phyloP scores from a whole-genome alignment of 2,888 invertebrate species.

The Tridacna gigas region DNA sequence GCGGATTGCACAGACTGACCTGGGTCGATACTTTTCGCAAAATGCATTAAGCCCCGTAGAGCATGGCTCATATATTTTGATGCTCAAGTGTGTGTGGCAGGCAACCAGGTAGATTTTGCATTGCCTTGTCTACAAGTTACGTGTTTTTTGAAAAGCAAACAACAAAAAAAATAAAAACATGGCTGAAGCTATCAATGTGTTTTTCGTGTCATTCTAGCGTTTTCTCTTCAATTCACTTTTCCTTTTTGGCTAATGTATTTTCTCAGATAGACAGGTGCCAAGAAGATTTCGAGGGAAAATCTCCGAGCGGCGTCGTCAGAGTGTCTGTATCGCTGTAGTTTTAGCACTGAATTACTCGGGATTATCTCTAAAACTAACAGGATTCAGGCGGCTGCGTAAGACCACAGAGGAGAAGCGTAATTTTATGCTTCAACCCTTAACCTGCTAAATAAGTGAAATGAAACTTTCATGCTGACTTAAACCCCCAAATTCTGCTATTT shows the following conservation, averaged over 20 bases:
- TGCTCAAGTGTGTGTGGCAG: slow-evolving; percentile 10
- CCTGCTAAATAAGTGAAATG: background rate
- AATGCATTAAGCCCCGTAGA: too few relatives aligned
- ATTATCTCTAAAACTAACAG: slow-evolving; percentile 25
- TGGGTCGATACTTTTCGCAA: too few relatives aligned
- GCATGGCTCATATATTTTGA: too few relatives aligned
- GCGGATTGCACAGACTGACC: too few relatives aligned
- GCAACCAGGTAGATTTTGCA: slow-evolving; percentile 8
- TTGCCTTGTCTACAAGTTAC: slow-evolving; percentile 10
- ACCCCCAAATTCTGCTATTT: too few relatives aligned
- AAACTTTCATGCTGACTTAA: too few relatives aligned
- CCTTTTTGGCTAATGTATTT: slow-evolving; percentile 21
- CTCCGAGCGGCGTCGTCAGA: slow-evolving; percentile 20
- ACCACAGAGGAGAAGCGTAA: background rate
- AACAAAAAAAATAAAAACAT: background rate
- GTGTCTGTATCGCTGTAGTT: slow-evolving; percentile 8
- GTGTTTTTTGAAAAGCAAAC: background rate
- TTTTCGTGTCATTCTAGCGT: slow-evolving; percentile 11
- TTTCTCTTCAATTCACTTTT: slow-evolving; percentile 18
- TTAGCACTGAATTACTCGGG: slow-evolving; percentile 15
- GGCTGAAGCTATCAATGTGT: slow-evolving; percentile 11
- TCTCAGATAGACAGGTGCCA: slow-evolving; percentile 19
- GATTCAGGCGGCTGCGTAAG: slow-evolving; percentile 14
- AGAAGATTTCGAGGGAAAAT: slow-evolving; percentile 19
- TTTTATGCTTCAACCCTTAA: background rate